Evolutionary conservation across 2,113 vertebrate species (phyloP).

Genomic region (Abramis brama): DNA sequence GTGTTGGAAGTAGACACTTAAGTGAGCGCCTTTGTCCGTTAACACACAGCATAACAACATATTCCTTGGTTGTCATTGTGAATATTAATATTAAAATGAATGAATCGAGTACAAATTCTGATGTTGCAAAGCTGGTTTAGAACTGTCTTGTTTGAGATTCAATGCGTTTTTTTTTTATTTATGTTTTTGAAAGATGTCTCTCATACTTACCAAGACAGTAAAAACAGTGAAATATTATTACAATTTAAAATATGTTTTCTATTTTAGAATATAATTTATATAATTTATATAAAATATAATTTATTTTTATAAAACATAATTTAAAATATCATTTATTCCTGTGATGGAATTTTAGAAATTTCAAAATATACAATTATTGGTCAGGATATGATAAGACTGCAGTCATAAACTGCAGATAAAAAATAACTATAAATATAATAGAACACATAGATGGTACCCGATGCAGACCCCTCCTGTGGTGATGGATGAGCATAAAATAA

Average conservation of each 20-base stretch:
- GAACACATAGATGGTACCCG: not conserved
- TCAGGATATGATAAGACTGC: too few species aligned
- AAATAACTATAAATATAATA: too few species aligned
- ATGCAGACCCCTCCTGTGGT: not conserved
- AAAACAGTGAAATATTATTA: too few species aligned
- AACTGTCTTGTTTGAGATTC: not conserved
- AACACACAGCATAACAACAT: not conserved
- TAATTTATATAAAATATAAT: not conserved
- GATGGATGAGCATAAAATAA: constrained; percentile 87
- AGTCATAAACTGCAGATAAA: too few species aligned
- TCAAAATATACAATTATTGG: too few species aligned
- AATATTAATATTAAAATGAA: not conserved
- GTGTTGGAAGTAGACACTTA: not conserved
- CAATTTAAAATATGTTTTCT: too few species aligned
- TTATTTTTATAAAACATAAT: too few species aligned
- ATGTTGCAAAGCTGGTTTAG: not conserved
- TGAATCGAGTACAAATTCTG: not conserved
- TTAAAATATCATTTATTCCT: too few species aligned
- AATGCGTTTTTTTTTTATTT: not conserved
- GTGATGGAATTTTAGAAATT: too few species aligned
- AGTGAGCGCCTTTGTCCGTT: not conserved
- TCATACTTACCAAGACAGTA: not conserved
- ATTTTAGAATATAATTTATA: not conserved
- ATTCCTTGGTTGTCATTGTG: not conserved
- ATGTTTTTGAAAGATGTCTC: too few species aligned